Percentiles rank a stretch among this genome's conserved stretches.
Conservation (phyloP, 2,888 invertebrate genomes). For the Pimpla rufipes region DNA sequence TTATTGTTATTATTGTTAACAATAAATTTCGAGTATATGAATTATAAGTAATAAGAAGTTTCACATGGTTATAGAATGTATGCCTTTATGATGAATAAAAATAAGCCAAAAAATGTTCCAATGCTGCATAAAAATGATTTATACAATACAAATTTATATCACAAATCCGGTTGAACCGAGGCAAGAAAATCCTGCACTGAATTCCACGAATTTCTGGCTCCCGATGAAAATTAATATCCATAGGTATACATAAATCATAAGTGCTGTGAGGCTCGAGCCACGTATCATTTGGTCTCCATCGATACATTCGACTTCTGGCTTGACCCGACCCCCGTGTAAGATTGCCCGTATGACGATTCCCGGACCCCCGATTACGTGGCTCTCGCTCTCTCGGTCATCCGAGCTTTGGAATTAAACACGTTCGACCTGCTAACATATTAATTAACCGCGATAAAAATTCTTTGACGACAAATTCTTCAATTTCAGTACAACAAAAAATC, state of each 20-base stretch:
- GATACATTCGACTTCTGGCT: constrained; percentile 52
- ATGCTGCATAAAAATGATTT: background rate
- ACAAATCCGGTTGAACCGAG: background rate
- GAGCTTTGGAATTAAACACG: constrained; percentile 7
- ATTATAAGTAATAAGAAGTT: too few species aligned
- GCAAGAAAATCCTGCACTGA: background rate
- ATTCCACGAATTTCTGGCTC: background rate
- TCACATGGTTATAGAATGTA: too few species aligned
- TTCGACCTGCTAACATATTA: background rate
- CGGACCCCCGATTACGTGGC: constrained; percentile 28
- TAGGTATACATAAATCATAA: constrained; percentile 12
- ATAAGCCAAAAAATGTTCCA: too few species aligned
- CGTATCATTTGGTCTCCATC: constrained; percentile 36
- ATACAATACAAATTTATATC: background rate
- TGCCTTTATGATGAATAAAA: background rate
- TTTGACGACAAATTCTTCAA: background rate
- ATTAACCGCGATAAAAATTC: background rate
- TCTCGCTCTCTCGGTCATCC: background rate
- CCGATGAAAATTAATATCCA: background rate
- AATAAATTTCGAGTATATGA: too few species aligned
- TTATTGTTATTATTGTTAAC: background rate
- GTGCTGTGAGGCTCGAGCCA: background rate
- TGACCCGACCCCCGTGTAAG: constrained; percentile 48
- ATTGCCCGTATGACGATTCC: constrained; percentile 38
- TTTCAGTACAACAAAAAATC: background rate